A percentile compares a stretch with the other conserved stretches of the same genome.
phyloP scores from a whole-genome alignment of 2,888 invertebrate species.

The Mythimna albipuncta region DNA sequence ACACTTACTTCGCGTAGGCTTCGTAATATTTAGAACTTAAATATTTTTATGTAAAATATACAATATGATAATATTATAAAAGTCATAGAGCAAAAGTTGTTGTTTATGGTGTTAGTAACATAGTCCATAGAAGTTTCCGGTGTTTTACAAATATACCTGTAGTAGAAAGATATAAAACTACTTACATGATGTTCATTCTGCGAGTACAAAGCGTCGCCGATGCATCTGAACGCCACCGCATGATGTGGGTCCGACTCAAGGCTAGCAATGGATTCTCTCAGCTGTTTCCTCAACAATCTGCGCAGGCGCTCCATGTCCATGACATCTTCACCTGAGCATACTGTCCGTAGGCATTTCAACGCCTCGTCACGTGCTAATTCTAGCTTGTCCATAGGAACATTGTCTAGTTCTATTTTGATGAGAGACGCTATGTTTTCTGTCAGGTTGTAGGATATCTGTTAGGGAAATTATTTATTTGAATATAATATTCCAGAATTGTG shows the following conservation, averaged over 20 bases:
- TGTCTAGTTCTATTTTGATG: conserved; percentile 93
- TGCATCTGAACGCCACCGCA: conserved; percentile 93
- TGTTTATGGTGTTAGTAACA: too few relatives aligned
- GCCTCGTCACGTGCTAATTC: conserved; percentile 91
- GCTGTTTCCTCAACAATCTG: conserved; percentile 93
- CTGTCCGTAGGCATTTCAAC: conserved; percentile 71
- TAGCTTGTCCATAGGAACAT: conserved; percentile 93
- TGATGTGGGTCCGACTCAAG: conserved; percentile 95
- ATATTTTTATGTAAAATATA: too few relatives aligned
- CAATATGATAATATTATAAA: too few relatives aligned
- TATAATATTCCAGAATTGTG: neutral
- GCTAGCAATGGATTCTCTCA: conserved; percentile 92
- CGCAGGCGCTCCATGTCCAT: conserved; percentile 95
- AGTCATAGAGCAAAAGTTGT: too few relatives aligned
- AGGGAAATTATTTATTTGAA: neutral
- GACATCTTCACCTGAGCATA: conserved; percentile 80
- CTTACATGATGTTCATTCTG: conserved; percentile 93
- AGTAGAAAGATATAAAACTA: neutral
- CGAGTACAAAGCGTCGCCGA: conserved; percentile 96
- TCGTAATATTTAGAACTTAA: too few relatives aligned
- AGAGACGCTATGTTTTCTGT: conserved; percentile 94
- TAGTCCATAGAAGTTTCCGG: too few relatives aligned
- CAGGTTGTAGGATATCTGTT: conserved; percentile 92
- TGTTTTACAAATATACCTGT: too few relatives aligned
- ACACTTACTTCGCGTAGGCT: too few relatives aligned